phyloP scores from a whole-genome alignment of 64 coral and sea anemone genomes.

The Pocillopora damicornis region DNA sequence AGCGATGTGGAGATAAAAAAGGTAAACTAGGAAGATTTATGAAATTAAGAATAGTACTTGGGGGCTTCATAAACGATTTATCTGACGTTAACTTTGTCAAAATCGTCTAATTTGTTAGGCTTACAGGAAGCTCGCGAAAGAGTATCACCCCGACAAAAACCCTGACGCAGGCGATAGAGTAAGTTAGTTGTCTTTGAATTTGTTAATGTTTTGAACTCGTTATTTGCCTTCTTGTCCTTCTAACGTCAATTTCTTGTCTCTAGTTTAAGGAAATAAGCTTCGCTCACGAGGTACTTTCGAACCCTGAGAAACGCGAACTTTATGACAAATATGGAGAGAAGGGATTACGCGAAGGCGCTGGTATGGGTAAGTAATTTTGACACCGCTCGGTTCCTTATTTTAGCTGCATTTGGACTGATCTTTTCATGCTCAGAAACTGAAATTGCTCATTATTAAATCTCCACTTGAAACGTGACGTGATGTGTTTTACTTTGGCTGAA shows the following conservation, averaged over 20 bases:
- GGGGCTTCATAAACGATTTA: not conserved
- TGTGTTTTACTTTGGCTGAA: not conserved
- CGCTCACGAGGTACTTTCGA: slow-evolving; percentile 91
- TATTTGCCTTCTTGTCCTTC: not conserved
- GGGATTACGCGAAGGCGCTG: slow-evolving; percentile 87
- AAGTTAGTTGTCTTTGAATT: slow-evolving; percentile 35
- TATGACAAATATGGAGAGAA: slow-evolving; percentile 98
- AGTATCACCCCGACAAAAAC: slow-evolving; percentile 97
- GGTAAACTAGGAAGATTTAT: slow-evolving; percentile 35
- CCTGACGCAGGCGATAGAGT: slow-evolving; percentile 91
- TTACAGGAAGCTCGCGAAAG: slow-evolving; percentile 98
- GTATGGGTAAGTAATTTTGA: slow-evolving; percentile 53
- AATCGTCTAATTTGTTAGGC: slow-evolving; percentile 43
- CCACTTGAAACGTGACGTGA: slow-evolving; percentile 20
- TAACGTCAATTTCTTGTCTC: slow-evolving; percentile 1
- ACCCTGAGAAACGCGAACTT: slow-evolving; percentile 90
- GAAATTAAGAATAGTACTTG: not conserved
- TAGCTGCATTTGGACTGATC: not conserved
- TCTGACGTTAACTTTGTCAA: not conserved
- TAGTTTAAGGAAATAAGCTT: slow-evolving; percentile 99
- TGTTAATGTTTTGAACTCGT: not conserved
- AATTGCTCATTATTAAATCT: slow-evolving; percentile 29
- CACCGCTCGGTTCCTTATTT: slow-evolving; percentile 2
- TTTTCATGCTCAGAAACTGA: slow-evolving; percentile 1
- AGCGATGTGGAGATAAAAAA: slow-evolving; percentile 94